Conservation (phyloP, 1,140 invertebrate genomes). For the Drosophila insularis region DNA sequence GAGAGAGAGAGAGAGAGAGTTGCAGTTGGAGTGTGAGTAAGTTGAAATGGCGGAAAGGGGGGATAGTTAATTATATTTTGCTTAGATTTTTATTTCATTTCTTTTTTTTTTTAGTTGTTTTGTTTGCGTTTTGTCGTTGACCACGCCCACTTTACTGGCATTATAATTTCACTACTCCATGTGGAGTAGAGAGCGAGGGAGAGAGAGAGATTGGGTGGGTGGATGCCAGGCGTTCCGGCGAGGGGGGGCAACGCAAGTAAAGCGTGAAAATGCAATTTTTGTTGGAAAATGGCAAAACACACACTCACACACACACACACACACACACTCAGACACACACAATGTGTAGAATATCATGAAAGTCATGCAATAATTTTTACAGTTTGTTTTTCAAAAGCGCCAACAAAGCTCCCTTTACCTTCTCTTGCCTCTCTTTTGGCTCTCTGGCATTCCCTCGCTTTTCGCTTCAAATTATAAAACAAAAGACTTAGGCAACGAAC, state of each 20-base stretch:
- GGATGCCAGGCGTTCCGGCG: too few relatives aligned
- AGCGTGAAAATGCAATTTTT: conserved; percentile 76
- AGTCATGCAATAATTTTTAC: conserved; percentile 71
- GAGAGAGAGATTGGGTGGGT: neutral
- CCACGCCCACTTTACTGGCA: conserved; percentile 58
- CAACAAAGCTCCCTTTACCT: conserved; percentile 17
- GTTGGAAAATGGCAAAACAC: conserved; percentile 4
- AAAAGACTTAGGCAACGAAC: conserved; percentile 80
- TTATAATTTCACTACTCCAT: conserved; percentile 40
- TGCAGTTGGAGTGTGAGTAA: neutral
- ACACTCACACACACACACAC: too few relatives aligned
- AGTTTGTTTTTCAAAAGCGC: conserved; percentile 75
- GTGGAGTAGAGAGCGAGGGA: conserved; percentile 19
- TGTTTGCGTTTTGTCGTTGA: neutral
- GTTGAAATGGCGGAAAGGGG: neutral
- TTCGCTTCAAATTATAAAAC: conserved; percentile 27
- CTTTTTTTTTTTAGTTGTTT: conserved; percentile 32
- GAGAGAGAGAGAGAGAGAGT: neutral
- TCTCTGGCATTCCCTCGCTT: neutral
- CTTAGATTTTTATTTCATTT: conserved; percentile 14
- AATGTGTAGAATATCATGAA: conserved; percentile 24
- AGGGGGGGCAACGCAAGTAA: conserved; percentile 47
- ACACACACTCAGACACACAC: neutral
- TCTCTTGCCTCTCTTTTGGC: neutral
- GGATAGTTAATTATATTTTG: conserved; percentile 58